These are phyloP conservation scores for Albula glossodonta DNA, from an alignment of 2,113 vertebrate genomes.

Conservation along the genomic window DNA sequence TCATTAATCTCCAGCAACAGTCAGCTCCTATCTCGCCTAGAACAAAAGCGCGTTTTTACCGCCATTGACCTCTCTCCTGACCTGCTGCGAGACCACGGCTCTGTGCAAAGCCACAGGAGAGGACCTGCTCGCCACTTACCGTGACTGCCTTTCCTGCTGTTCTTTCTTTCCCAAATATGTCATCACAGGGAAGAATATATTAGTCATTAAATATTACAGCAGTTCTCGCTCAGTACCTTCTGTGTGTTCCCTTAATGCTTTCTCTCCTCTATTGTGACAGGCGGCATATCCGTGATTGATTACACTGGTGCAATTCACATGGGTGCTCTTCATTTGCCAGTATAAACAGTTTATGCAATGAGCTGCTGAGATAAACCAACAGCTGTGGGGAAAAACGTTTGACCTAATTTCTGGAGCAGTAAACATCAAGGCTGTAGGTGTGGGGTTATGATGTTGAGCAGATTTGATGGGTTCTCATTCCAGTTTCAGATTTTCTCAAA, in stretches of 20 bases:
- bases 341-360: background rate
- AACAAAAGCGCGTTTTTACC: background rate
- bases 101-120: background rate
- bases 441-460: background rate
- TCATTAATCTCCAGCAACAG: background rate
- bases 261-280: background rate
- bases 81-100: background rate
- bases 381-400: background rate
- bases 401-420: conserved; percentile 4
- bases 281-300: background rate
- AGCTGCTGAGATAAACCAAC: background rate
- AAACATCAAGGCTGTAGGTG: background rate
- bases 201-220: background rate
- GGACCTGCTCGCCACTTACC: background rate
- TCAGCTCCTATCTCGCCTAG: background rate
- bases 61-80: background rate
- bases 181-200: background rate
- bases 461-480: background rate
- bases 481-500: background rate
- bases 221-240: background rate
- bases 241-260: background rate
- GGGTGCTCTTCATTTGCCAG: background rate
- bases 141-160: too few relatives aligned
- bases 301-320: background rate
- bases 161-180: background rate